Evolutionary conservation across 2,113 vertebrate genomes (phyloP).

Genomic region (Anguilla japonica): DNA sequence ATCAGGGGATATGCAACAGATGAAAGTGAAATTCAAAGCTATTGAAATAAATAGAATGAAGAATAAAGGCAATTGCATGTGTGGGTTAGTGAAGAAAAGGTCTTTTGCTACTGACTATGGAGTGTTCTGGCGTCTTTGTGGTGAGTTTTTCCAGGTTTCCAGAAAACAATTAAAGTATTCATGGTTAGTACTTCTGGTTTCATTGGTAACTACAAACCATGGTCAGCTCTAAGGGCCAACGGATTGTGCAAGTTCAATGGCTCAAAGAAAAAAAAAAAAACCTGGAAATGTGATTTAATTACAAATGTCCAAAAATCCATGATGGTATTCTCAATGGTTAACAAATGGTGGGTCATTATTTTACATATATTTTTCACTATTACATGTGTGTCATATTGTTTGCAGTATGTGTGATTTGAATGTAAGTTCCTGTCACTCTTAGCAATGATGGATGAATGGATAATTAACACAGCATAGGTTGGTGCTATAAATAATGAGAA

Average conservation of each 20-base stretch:
- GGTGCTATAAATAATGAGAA: neutral
- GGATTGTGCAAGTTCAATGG: neutral
- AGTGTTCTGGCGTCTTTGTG: neutral
- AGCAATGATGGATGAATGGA: neutral
- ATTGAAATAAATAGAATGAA: neutral
- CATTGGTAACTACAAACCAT: too few relatives aligned
- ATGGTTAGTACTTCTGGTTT: conserved; percentile 1
- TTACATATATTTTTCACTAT: neutral
- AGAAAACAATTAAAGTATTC: neutral
- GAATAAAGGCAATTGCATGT: conserved; percentile 10
- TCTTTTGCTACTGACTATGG: neutral
- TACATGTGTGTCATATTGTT: neutral
- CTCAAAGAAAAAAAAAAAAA: neutral
- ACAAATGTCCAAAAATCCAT: neutral
- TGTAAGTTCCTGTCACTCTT: neutral
- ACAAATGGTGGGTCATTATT: neutral
- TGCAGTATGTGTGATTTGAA: neutral
- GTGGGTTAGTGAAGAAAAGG: neutral
- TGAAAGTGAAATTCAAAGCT: neutral
- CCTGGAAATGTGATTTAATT: neutral
- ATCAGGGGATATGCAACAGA: neutral
- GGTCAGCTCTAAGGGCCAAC: neutral
- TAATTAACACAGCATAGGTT: neutral
- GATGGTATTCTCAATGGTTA: neutral
- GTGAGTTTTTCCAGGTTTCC: neutral